A percentile compares a stretch with the other conserved stretches of the same genome.
Conservation (phyloP, 1,140 invertebrate species). For the Neocloeon triangulifer region DNA sequence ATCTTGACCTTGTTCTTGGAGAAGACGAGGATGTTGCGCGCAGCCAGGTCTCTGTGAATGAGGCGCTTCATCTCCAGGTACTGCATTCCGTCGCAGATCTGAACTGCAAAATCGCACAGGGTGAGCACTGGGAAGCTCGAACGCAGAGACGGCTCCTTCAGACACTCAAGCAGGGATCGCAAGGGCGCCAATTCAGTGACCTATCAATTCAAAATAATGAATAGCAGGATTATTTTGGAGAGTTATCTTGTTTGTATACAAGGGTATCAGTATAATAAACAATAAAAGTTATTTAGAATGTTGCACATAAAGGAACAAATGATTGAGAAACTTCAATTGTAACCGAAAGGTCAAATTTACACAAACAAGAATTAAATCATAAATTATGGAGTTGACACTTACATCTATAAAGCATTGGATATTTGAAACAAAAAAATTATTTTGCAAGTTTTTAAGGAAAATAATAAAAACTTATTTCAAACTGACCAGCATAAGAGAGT, state of each 20-base stretch:
- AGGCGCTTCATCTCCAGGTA: conserved; percentile 84
- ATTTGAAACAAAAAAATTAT: background rate
- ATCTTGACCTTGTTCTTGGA: conserved; percentile 94
- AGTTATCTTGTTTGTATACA: too few species aligned
- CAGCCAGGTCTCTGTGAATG: conserved; percentile 86
- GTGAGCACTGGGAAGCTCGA: conserved; percentile 73
- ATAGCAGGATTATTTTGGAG: too few species aligned
- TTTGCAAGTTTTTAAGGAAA: background rate
- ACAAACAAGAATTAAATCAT: too few species aligned
- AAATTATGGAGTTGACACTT: background rate
- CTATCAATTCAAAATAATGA: too few species aligned
- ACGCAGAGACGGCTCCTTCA: conserved; percentile 74
- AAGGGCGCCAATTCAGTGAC: conserved; percentile 89
- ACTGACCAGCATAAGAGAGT: conserved; percentile 76
- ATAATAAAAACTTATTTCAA: conserved; percentile 1
- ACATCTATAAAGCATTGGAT: background rate
- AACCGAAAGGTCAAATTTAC: too few species aligned
- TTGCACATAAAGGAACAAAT: too few species aligned
- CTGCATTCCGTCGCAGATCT: conserved; percentile 91
- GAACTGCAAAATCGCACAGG: conserved; percentile 75
- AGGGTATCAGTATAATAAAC: too few species aligned
- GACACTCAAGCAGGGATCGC: conserved; percentile 80
- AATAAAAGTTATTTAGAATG: too few species aligned
- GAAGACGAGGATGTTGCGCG: conserved; percentile 88
- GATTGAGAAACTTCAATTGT: too few species aligned